These are phyloP conservation scores for Pseudomyrmex sp. DNA, from an alignment of 1,140 invertebrate genomes.

Conservation along the genomic window DNA sequence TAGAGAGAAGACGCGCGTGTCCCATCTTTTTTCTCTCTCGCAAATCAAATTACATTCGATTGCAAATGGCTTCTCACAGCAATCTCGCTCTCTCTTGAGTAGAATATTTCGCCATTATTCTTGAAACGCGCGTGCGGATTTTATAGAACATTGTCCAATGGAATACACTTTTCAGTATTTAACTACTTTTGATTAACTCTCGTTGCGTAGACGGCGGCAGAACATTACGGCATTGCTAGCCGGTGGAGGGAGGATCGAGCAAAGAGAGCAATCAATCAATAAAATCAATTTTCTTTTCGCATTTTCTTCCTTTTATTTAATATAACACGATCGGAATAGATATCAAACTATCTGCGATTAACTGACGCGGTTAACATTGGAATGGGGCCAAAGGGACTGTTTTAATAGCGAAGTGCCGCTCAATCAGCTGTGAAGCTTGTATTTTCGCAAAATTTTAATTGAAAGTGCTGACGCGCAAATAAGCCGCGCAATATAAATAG, in stretches of 20 bases:
- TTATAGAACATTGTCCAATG: neutral
- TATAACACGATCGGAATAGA: neutral
- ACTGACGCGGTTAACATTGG: slow-evolving; percentile 28
- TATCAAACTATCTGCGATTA: slow-evolving; percentile 5
- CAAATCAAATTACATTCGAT: slow-evolving; percentile 25
- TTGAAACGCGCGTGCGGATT: neutral
- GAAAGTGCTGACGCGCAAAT: slow-evolving; percentile 6
- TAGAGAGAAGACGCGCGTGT: neutral
- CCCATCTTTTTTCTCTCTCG: neutral
- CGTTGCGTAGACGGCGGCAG: neutral
- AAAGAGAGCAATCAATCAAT: slow-evolving; percentile 17
- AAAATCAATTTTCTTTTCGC: neutral
- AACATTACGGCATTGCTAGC: too few relatives aligned
- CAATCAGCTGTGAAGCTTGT: slow-evolving; percentile 15
- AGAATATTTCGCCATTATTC: slow-evolving; percentile 5
- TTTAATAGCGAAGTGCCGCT: slow-evolving; percentile 23
- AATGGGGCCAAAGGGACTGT: neutral
- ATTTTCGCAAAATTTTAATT: slow-evolving; percentile 40
- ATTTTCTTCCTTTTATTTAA: neutral
- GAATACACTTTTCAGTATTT: neutral
- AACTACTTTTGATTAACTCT: slow-evolving; percentile 10
- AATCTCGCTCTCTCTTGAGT: neutral
- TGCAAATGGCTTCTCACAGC: slow-evolving; percentile 18
- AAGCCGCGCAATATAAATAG: neutral
- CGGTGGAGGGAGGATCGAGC: slow-evolving; percentile 1